Evolutionary conservation across 2,797 vertebrate genomes (phyloP), one percentile per base, ranked within the genome.

Genomic region (Rhyacichthys aspro): DNA sequence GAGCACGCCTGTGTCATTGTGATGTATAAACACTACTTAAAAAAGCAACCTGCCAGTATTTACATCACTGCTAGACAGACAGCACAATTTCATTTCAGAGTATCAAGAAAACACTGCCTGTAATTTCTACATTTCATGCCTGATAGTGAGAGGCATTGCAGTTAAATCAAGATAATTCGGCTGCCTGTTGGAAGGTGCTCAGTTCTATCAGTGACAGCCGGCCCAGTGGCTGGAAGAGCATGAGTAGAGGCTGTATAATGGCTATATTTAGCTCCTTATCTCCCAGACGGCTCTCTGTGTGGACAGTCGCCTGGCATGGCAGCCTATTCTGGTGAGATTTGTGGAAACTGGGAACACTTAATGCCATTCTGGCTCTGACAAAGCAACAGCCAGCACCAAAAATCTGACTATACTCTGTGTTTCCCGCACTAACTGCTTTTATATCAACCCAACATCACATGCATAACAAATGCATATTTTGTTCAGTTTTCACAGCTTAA

Each of bases 201-300:
- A 61, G 39, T 42, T 77, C 49, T 54, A 37, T 74, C 46, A 11
- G 77, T 72, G 74, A 73, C 76, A 67, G 76, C 77, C 55, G 77
- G 69, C 55, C 64, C 59, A 60, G 44, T 76, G 71, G 69, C 63
- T 76, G 82, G 62, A 74, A 67, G 50, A 73, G 70, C 66, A 66
- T 79, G 76, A 74, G 66, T 66, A 56, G 54, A 77, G 65, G 47
- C 77, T 76, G 70, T 62, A 56, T 72, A 67, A 72, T 65, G 70
- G 72, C 83, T 87, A 85, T 89, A 88, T 89, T 89, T 90, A 89
- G 81, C 80, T 70, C 43, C 65, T 79, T 77, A 62, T 85, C 61
- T 86, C 78, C 72, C 83, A 86, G 86, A 84, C 68, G 59, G 62
- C 66, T 72, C 75, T 67, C 58, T 62, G 69, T 81, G 75, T 70